These are phyloP conservation scores for Talpa occidentalis DNA, from an alignment of 2,113 vertebrate species.

Conservation along the genomic window DNA sequence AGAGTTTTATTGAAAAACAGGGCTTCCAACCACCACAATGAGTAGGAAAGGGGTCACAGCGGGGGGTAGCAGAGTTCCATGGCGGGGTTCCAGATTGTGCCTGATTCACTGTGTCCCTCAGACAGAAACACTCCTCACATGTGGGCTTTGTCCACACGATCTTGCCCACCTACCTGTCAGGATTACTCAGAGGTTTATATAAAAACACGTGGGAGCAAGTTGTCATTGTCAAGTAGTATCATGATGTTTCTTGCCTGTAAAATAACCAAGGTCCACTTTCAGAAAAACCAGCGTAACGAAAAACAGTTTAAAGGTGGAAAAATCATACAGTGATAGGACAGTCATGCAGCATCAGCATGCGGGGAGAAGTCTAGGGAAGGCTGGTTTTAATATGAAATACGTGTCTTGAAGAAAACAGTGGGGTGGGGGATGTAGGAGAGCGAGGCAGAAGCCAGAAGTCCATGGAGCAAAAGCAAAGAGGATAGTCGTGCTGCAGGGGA, in stretches of 20 bases:
- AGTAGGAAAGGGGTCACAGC: background rate
- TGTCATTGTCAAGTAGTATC: background rate
- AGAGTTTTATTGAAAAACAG: background rate
- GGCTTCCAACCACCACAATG: background rate
- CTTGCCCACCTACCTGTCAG: background rate
- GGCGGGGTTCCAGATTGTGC: background rate
- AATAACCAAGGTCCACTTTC: background rate
- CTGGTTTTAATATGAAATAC: background rate
- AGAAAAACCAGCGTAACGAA: background rate
- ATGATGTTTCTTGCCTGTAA: background rate
- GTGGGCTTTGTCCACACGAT: background rate
- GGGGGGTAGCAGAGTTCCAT: background rate
- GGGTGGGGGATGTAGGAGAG: background rate
- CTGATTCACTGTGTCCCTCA: background rate
- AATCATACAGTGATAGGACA: background rate
- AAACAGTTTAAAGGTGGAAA: slow-evolving; percentile 5
- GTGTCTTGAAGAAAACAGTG: background rate
- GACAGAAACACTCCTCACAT: background rate
- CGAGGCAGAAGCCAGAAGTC: background rate
- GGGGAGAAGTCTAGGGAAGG: background rate
- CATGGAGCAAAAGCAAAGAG: background rate
- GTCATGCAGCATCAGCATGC: background rate
- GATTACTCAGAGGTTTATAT: background rate
- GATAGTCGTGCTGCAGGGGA: background rate
- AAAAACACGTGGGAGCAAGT: background rate